A percentile compares a stretch with the other conserved stretches of the same genome.
Evolutionary conservation across 2,797 vertebrate genomes (phyloP).

Genomic region (Muscicapa comitata): DNA sequence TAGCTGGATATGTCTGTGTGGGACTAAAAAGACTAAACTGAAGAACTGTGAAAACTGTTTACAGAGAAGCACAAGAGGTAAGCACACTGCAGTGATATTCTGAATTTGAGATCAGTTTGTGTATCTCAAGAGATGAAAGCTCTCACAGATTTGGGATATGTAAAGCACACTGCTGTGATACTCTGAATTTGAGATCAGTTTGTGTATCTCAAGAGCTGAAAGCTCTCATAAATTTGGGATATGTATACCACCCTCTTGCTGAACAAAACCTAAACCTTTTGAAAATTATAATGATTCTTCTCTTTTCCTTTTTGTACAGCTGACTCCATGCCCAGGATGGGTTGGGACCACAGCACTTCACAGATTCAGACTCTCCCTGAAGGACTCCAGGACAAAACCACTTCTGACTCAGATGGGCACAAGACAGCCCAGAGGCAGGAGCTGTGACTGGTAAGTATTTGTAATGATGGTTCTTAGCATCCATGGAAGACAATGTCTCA

Average conservation of each 20-base stretch:
- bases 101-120: background rate
- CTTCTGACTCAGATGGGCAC: background rate
- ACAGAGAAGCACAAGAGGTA: background rate
- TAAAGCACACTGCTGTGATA: background rate
- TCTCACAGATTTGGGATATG: background rate
- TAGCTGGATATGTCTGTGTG: rapidly evolving
- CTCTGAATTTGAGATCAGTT: background rate
- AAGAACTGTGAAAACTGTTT: background rate
- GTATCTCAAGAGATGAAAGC: background rate
- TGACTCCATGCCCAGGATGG: background rate
- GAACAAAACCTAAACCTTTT: background rate
- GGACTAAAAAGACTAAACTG: background rate
- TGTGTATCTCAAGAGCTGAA: background rate
- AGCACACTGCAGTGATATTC: background rate
- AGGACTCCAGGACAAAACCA: background rate
- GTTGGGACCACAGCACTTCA: rapidly evolving
- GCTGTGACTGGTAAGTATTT: rapidly evolving
- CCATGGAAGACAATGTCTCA: background rate
- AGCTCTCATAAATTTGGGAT: background rate
- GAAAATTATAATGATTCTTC: background rate
- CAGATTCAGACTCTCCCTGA: background rate
- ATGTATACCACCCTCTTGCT: background rate
- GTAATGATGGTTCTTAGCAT: background rate
- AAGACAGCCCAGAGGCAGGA: background rate
- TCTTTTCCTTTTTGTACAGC: background rate